Percentiles rank a stretch among this genome's conserved stretches.
Evolutionary conservation across 2,113 vertebrate species (phyloP).

Genomic region (Cygnus buccinator): DNA sequence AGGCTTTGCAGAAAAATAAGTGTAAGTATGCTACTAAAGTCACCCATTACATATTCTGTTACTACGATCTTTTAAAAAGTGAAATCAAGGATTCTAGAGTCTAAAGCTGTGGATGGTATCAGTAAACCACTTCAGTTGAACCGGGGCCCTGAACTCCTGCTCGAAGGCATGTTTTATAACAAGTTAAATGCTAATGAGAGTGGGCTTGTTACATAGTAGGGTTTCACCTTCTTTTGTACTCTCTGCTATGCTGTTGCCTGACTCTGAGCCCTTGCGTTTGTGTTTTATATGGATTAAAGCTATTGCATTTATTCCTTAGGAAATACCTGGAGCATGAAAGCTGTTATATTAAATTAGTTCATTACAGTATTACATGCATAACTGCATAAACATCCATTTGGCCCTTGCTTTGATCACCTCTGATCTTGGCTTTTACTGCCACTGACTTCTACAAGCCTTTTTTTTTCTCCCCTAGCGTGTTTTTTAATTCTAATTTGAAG

Average conservation of each 20-base stretch:
- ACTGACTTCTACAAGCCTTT: not conserved
- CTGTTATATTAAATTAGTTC: constrained; percentile 35
- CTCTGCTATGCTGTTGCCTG: not conserved
- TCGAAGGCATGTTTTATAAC: not conserved
- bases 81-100: not conserved
- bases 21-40: not conserved
- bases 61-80: not conserved
- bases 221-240: not conserved
- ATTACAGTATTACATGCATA: constrained; percentile 13
- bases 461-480: not conserved
- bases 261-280: not conserved
- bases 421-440: not conserved
- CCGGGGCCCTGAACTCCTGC: not conserved
- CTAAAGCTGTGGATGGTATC: not conserved
- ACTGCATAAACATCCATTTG: constrained; percentile 30
- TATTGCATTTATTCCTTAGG: constrained; percentile 1
- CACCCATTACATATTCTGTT: not conserved
- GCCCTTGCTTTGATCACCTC: constrained; percentile 30
- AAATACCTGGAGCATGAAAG: constrained; percentile 34
- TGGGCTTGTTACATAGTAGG: not conserved
- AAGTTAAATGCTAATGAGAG: not conserved
- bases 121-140: not conserved
- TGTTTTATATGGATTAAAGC: constrained; percentile 33
- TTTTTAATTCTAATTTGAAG: not conserved
- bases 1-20: not conserved